phyloP scores from a whole-genome alignment of 2,797 vertebrate species.

The Gambelia wislizenii region DNA sequence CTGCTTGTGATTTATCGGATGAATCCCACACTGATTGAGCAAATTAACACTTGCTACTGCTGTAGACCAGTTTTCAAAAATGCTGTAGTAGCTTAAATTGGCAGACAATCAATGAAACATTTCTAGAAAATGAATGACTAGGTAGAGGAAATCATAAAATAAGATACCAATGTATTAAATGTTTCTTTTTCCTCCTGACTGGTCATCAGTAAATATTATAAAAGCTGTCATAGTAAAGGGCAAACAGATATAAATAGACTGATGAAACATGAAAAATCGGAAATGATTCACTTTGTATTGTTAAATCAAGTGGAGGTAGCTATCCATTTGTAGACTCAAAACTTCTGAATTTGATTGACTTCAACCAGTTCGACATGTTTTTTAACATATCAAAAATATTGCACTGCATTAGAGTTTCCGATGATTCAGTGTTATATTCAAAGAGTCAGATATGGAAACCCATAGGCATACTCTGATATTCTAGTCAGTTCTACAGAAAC shows the following conservation, averaged over 20 bases:
- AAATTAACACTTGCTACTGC: slow-evolving; percentile 69
- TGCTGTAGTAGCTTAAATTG: slow-evolving; percentile 64
- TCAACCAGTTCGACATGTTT: background rate
- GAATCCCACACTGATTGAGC: slow-evolving; percentile 70
- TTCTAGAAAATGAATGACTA: slow-evolving; percentile 73
- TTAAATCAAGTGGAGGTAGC: slow-evolving; percentile 53
- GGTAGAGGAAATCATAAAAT: slow-evolving; percentile 76
- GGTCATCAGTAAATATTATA: slow-evolving; percentile 73
- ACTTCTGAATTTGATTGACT: slow-evolving; percentile 33
- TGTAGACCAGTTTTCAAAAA: slow-evolving; percentile 64
- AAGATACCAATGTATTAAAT: slow-evolving; percentile 73
- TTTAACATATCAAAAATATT: background rate
- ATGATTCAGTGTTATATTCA: background rate
- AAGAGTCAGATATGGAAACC: background rate
- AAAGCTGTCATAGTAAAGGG: slow-evolving; percentile 75
- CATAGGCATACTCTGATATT: background rate
- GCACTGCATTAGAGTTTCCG: background rate
- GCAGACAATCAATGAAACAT: slow-evolving; percentile 64
- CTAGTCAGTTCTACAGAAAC: too few relatives aligned
- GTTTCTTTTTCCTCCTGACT: slow-evolving; percentile 56
- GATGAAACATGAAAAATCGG: slow-evolving; percentile 54
- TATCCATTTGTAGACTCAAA: slow-evolving; percentile 31
- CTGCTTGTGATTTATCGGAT: slow-evolving; percentile 60
- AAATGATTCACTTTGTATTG: slow-evolving; percentile 57
- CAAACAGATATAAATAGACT: slow-evolving; percentile 68